Percentiles rank a stretch among this genome's conserved stretches.
These are phyloP conservation scores for Cheumatopsyche charites DNA, from an alignment of 1,140 invertebrate genomes.

Conservation along the genomic window DNA sequence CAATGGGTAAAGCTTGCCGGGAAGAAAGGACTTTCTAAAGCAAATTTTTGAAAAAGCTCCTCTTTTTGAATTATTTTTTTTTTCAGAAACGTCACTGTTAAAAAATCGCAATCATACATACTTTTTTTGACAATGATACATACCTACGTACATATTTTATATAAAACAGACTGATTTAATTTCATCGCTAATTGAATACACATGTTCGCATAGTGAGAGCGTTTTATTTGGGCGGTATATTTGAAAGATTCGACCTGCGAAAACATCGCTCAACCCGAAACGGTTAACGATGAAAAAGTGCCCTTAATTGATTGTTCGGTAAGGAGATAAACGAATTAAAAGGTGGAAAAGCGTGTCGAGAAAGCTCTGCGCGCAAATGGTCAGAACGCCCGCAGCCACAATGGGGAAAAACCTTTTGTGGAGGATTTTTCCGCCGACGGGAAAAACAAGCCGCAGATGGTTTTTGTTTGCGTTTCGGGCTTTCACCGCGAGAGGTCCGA, in stretches of 20 bases:
- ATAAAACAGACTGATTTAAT: too few species aligned
- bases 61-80: too few species aligned
- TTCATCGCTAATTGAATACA: too few species aligned
- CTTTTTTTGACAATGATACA: too few species aligned
- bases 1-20: not conserved
- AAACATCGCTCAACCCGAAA: too few species aligned
- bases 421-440: conserved; percentile 22
- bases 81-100: too few species aligned
- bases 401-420: conserved; percentile 36
- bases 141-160: too few species aligned
- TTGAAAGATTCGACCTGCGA: too few species aligned
- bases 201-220: too few species aligned
- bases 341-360: conserved; percentile 26
- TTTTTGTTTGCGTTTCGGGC: conserved; percentile 37
- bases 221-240: too few species aligned
- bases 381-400: conserved; percentile 28
- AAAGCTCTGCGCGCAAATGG: conserved; percentile 24
- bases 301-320: conserved; percentile 21
- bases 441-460: conserved; percentile 35
- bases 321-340: conserved; percentile 37
- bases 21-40: conserved; percentile 8
- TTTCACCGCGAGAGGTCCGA: conserved; percentile 10
- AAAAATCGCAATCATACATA: too few species aligned
- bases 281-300: too few species aligned
- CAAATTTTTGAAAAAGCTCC: conserved; percentile 9